These are phyloP conservation scores for Ornithorhynchus anatinus DNA, from an alignment of 2,113 vertebrate species.

Conservation along the genomic window DNA sequence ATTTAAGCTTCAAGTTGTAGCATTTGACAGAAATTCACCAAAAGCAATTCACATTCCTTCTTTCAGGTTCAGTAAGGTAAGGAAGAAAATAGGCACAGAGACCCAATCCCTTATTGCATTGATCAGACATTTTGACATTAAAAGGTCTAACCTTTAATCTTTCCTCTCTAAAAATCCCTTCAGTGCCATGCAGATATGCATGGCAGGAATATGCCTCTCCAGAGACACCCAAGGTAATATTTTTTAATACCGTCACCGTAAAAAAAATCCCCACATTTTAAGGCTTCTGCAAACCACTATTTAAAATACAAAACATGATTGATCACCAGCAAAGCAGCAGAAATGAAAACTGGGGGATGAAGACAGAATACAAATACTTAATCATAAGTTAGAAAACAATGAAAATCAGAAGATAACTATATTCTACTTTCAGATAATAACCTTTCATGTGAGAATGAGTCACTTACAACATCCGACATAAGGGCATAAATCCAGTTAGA, in stretches of 20 bases:
- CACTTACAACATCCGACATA: not conserved
- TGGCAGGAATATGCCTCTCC: not conserved
- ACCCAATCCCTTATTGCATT: slow-evolving; percentile 18
- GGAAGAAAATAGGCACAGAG: slow-evolving; percentile 39
- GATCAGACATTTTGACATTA: slow-evolving; percentile 38
- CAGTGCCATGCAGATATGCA: not conserved
- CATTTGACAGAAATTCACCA: slow-evolving; percentile 30
- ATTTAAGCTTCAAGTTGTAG: slow-evolving; percentile 47
- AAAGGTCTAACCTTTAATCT: slow-evolving; percentile 33
- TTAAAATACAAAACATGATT: slow-evolving; percentile 48
- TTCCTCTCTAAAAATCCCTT: slow-evolving; percentile 23
- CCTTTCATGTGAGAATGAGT: slow-evolving; percentile 20
- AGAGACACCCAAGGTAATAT: not conserved
- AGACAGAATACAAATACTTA: slow-evolving; percentile 53
- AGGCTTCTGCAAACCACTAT: not conserved
- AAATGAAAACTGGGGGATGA: slow-evolving; percentile 50
- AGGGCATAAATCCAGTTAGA: slow-evolving; percentile 15
- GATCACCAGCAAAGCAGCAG: slow-evolving; percentile 40
- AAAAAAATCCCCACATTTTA: slow-evolving; percentile 38
- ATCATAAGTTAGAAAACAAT: slow-evolving; percentile 36
- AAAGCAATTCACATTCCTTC: slow-evolving; percentile 23
- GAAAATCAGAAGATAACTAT: slow-evolving; percentile 18
- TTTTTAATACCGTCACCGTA: not conserved
- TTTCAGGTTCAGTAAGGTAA: slow-evolving; percentile 49
- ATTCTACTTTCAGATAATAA: slow-evolving; percentile 34